Percentiles rank a stretch among this genome's conserved stretches.
Conservation (phyloP, 2,888 invertebrate species). For the Smittia aterrima region DNA sequence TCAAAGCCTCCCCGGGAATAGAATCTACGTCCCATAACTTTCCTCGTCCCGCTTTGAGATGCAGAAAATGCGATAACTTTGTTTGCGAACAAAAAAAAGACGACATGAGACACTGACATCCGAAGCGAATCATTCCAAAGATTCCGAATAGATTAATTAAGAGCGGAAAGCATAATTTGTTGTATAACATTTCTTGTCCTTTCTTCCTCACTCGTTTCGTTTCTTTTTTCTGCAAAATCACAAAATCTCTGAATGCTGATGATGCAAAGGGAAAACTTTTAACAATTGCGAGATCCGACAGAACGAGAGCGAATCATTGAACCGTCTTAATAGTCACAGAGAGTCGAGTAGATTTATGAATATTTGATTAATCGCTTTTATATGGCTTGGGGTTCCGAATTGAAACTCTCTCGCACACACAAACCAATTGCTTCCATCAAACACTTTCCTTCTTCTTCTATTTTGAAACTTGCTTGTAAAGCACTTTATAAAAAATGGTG, state of each 20-base stretch:
- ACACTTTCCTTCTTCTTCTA: neutral
- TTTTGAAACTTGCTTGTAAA: neutral
- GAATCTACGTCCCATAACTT: neutral
- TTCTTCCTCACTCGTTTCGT: neutral
- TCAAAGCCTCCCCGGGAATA: neutral
- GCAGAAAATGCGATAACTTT: conserved; percentile 19
- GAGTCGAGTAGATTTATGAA: conserved; percentile 25
- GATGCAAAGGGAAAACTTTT: neutral
- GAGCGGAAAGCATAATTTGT: conserved; percentile 30
- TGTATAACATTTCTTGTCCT: neutral
- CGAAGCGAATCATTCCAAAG: conserved; percentile 21
- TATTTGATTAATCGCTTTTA: conserved; percentile 30
- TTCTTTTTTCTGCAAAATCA: neutral
- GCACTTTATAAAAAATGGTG: conserved; percentile 22
- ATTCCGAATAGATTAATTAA: conserved; percentile 27
- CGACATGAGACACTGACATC: conserved; percentile 23
- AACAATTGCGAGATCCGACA: neutral
- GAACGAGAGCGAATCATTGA: neutral
- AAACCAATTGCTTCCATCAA: neutral
- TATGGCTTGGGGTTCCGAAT: neutral
- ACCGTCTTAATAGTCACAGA: conserved; percentile 13
- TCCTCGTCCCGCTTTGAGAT: conserved; percentile 3
- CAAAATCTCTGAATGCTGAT: conserved; percentile 14
- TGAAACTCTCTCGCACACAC: neutral
- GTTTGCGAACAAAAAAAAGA: neutral